A percentile compares a stretch with the other conserved stretches of the same genome.
phyloP scores from a whole-genome alignment of 1,140 invertebrate species.

The Tyrophagus putrescentiae region DNA sequence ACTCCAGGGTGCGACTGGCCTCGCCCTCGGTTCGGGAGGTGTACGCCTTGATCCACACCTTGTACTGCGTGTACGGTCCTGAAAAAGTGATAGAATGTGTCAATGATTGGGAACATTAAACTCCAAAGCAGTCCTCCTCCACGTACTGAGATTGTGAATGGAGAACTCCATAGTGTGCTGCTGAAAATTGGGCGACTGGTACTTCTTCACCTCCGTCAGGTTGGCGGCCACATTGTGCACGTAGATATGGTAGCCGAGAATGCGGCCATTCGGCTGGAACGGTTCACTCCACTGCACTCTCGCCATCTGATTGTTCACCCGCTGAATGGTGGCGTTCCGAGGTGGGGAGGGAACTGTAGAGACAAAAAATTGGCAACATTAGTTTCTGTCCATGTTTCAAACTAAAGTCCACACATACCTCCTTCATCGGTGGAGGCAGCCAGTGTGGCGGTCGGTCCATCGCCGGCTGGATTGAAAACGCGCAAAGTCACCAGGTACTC shows the following conservation, averaged over 20 bases:
- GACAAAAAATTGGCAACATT: slow-evolving; percentile 6
- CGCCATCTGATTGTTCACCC: slow-evolving; percentile 56
- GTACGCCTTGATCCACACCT: slow-evolving; percentile 65
- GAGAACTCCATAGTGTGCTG: slow-evolving; percentile 23
- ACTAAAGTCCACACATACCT: slow-evolving; percentile 39
- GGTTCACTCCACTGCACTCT: slow-evolving; percentile 62
- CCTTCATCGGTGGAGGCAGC: slow-evolving; percentile 64
- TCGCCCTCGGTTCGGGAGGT: slow-evolving; percentile 55
- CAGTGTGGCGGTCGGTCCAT: slow-evolving; percentile 51
- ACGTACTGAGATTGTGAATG: slow-evolving; percentile 26
- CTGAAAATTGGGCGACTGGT: slow-evolving; percentile 18
- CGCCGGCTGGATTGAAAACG: slow-evolving; percentile 58
- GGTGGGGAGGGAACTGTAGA: slow-evolving; percentile 62
- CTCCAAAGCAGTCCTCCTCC: background rate
- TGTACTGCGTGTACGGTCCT: slow-evolving; percentile 67
- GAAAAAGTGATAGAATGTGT: slow-evolving; percentile 32
- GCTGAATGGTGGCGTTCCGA: slow-evolving; percentile 54
- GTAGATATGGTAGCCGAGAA: slow-evolving; percentile 28
- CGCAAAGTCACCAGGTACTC: slow-evolving; percentile 57
- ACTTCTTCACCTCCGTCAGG: slow-evolving; percentile 25
- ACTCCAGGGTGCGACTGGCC: slow-evolving; percentile 50
- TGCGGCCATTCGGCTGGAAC: slow-evolving; percentile 46
- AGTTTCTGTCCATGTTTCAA: slow-evolving; percentile 1
- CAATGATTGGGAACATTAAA: background rate
- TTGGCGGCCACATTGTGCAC: slow-evolving; percentile 26